These are phyloP conservation scores for Menura novaehollandiae DNA, from an alignment of 2,113 vertebrate species.

Conservation along the genomic window DNA sequence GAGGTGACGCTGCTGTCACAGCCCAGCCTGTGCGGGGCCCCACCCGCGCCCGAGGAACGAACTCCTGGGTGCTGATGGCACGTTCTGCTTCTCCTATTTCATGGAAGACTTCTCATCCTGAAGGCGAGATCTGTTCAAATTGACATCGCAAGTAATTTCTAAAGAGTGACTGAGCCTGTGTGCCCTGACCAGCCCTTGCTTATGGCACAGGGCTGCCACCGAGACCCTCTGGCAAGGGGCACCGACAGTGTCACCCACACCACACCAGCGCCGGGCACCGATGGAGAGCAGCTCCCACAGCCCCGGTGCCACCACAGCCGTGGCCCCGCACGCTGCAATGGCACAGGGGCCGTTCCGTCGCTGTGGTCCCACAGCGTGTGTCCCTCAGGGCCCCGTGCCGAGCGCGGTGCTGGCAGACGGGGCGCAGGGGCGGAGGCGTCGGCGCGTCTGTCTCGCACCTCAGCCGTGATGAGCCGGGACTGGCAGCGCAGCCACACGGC, in stretches of 20 bases:
- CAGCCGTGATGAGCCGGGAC: not conserved
- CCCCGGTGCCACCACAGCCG: not conserved
- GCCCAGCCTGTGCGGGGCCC: not conserved
- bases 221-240: accelerated
- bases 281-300: accelerated
- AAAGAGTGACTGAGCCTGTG: accelerated
- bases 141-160: not conserved
- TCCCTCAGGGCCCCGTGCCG: not conserved
- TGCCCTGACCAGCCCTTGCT: not conserved
- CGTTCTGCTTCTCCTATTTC: not conserved
- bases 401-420: not conserved
- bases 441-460: not conserved
- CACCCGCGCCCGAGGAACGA: not conserved
- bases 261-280: accelerated
- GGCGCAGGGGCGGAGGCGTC: not conserved
- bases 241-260: accelerated
- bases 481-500: not conserved
- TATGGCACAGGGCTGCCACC: not conserved
- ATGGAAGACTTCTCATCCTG: not conserved
- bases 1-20: not conserved
- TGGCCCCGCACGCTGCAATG: accelerated
- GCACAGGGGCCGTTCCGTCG: accelerated
- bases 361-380: not conserved
- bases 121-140: accelerated
- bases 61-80: accelerated